These are phyloP conservation scores for Todus mexicanus DNA, from an alignment of 2,797 vertebrate genomes.

Conservation along the genomic window DNA sequence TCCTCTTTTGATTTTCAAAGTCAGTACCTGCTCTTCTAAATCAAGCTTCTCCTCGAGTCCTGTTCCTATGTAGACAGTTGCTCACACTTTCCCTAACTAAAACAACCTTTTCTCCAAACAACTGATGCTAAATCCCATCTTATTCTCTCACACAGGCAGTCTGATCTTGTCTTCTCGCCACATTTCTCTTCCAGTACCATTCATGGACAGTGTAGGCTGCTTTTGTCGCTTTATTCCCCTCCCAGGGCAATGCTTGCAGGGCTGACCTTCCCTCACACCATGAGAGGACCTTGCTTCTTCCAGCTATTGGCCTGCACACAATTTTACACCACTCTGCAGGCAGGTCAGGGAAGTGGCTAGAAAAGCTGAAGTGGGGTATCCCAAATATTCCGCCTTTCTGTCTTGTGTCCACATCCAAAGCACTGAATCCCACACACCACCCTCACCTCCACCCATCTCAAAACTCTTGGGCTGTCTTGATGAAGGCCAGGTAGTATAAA, in stretches of 20 bases:
- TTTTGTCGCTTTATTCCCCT: not conserved
- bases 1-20: not conserved
- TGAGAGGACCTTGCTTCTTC: not conserved
- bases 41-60: not conserved
- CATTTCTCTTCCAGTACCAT: not conserved
- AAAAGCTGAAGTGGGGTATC: not conserved
- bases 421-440: not conserved
- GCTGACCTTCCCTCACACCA: not conserved
- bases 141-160: not conserved
- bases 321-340: not conserved
- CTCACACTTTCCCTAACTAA: not conserved
- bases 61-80: not conserved
- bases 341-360: not conserved
- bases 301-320: not conserved
- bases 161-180: not conserved
- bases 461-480: not conserved
- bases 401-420: not conserved
- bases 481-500: not conserved
- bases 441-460: not conserved
- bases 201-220: not conserved
- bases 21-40: not conserved
- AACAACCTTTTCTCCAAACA: not conserved
- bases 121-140: not conserved
- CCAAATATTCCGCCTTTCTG: not conserved
- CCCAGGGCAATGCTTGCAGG: not conserved